These are phyloP conservation scores for Hippocampus comes DNA, from an alignment of 2,113 vertebrate genomes.

Conservation along the genomic window DNA sequence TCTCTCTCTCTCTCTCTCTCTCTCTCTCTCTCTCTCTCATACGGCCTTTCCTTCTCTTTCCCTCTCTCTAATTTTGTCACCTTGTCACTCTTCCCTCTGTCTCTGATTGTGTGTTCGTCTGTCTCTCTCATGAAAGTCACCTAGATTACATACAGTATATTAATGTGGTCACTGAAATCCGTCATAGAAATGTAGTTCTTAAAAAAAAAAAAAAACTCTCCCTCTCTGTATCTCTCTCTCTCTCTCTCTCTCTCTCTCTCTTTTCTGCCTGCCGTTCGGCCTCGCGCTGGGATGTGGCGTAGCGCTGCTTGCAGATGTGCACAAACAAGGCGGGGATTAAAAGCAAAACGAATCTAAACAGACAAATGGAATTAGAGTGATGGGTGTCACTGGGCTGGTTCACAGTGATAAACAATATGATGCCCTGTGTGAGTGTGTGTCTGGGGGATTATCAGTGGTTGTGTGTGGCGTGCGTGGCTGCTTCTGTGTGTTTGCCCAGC, in stretches of 20 bases:
- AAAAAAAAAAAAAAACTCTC: background rate
- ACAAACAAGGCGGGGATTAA: slow-evolving; percentile 78
- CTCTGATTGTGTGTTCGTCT: slow-evolving; percentile 18
- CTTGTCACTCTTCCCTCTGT: background rate
- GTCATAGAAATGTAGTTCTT: too few relatives aligned
- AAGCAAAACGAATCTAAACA: slow-evolving; percentile 78
- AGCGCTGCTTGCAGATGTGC: slow-evolving; percentile 72
- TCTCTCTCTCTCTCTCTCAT: background rate
- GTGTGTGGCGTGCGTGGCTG: slow-evolving; percentile 71
- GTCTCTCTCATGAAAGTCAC: background rate
- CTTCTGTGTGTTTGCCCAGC: slow-evolving; percentile 74
- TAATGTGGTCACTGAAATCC: too few relatives aligned
- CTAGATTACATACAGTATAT: background rate
- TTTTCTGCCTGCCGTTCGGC: slow-evolving; percentile 15
- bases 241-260: slow-evolving; percentile 14
- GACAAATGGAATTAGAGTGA: slow-evolving; percentile 80
- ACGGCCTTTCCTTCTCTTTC: background rate
- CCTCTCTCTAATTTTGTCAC: background rate
- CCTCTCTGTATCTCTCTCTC: background rate
- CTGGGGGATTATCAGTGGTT: slow-evolving; percentile 76
- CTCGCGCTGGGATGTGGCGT: slow-evolving; percentile 46
- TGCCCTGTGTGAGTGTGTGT: slow-evolving; percentile 68
- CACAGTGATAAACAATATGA: slow-evolving; percentile 77
- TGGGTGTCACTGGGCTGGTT: slow-evolving; percentile 76
- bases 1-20: slow-evolving; percentile 15